These are phyloP conservation scores for Kobus ellipsiprymnus DNA, from an alignment of 2,113 vertebrate genomes.

Conservation along the genomic window DNA sequence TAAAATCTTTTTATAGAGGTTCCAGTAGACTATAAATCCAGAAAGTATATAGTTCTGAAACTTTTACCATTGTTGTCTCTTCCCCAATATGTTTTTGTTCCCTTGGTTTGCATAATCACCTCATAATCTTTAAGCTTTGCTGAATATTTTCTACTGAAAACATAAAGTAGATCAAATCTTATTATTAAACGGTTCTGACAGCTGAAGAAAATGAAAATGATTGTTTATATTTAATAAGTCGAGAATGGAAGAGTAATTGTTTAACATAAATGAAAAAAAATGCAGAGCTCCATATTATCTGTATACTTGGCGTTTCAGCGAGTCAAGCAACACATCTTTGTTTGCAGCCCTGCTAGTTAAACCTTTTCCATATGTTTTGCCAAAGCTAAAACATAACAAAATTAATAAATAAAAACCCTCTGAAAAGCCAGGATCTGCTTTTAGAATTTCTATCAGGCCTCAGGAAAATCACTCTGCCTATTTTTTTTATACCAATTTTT, in stretches of 20 bases:
- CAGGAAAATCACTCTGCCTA: background rate
- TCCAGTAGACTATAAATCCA: background rate
- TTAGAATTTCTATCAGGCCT: background rate
- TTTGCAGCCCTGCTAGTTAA: background rate
- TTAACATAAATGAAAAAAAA: background rate
- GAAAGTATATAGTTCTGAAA: background rate
- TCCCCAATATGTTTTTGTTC: background rate
- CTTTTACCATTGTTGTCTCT: background rate
- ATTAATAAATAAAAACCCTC: background rate
- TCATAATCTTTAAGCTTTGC: background rate
- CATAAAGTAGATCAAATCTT: background rate
- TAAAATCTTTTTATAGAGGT: background rate
- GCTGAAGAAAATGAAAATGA: background rate
- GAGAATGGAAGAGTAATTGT: background rate
- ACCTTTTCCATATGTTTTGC: background rate
- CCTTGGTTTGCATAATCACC: background rate
- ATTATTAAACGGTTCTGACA: background rate
- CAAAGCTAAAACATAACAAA: background rate
- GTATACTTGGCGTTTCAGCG: background rate
- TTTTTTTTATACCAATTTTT: background rate
- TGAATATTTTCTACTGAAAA: slow-evolving; percentile 14
- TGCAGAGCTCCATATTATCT: background rate
- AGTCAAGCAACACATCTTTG: background rate
- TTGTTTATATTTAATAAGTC: background rate
- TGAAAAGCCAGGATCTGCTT: background rate